phyloP scores from a whole-genome alignment of 2,113 vertebrate species.

The Petrocephalus zakoni region DNA sequence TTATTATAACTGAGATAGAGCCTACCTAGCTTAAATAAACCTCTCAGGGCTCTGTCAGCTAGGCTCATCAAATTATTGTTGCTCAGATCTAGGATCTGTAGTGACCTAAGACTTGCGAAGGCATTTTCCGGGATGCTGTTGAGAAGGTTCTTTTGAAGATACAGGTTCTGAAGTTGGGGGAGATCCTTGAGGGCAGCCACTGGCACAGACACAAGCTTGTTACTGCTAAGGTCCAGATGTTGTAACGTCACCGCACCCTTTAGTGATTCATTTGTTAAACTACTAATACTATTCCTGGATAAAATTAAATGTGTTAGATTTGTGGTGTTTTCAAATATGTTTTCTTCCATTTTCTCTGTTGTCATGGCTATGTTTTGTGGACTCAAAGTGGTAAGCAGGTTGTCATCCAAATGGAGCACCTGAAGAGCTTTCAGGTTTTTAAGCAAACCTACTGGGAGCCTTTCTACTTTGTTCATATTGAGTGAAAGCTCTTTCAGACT shows the following conservation, averaged over 20 bases:
- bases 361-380: not conserved
- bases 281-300: constrained; percentile 42
- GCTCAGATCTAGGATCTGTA: constrained; percentile 45
- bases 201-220: constrained; percentile 36
- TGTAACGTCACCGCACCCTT: constrained; percentile 33
- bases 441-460: constrained; percentile 37
- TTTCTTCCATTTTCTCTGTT: constrained; percentile 26
- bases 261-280: constrained; percentile 30
- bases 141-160: constrained; percentile 49
- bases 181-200: constrained; percentile 27
- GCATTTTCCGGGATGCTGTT: constrained; percentile 28
- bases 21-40: constrained; percentile 33
- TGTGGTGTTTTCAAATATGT: constrained; percentile 38
- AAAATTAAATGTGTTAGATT: constrained; percentile 40
- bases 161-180: constrained; percentile 42
- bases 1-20: constrained; percentile 50
- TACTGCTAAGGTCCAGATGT: constrained; percentile 47
- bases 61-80: constrained; percentile 41
- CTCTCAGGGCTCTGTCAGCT: constrained; percentile 35
- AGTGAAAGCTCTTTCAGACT: constrained; percentile 41
- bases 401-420: constrained; percentile 42
- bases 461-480: constrained; percentile 36
- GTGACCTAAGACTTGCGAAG: constrained; percentile 29
- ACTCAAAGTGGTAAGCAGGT: constrained; percentile 30
- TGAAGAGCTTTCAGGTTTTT: constrained; percentile 26